Conservation (phyloP, 2,888 invertebrate species). For the Noctua janthe region DNA sequence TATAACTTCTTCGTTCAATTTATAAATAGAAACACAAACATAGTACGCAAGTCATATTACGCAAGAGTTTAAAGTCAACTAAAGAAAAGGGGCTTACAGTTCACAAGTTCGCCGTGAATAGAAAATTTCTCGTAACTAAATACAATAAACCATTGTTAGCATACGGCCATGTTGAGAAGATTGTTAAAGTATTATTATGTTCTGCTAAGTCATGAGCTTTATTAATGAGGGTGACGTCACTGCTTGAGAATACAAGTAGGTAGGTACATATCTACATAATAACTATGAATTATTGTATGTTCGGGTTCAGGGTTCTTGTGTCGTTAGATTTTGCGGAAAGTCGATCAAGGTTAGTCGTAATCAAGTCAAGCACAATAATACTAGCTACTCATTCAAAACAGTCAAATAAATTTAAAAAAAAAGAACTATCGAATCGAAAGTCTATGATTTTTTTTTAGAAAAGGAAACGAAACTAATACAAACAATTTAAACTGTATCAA, state of each 20-base stretch:
- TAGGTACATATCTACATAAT: background rate
- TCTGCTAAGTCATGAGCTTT: slow-evolving; percentile 45
- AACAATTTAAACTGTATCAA: background rate
- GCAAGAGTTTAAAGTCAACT: slow-evolving; percentile 13
- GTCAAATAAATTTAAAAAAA: background rate
- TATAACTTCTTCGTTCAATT: background rate
- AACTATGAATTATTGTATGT: slow-evolving; percentile 7
- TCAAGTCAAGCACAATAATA: background rate
- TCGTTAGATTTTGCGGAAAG: background rate
- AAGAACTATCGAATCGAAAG: background rate
- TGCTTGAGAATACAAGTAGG: background rate
- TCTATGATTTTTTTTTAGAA: background rate
- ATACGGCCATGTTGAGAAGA: slow-evolving; percentile 27
- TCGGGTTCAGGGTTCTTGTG: slow-evolving; percentile 7
- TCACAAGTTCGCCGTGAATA: slow-evolving; percentile 18
- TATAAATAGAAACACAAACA: slow-evolving; percentile 1
- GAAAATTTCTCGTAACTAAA: slow-evolving; percentile 33
- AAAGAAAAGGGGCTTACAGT: slow-evolving; percentile 14
- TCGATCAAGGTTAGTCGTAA: background rate
- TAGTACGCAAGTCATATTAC: slow-evolving; percentile 13
- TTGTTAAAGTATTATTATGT: slow-evolving; percentile 44
- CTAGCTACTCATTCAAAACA: background rate
- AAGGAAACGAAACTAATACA: background rate
- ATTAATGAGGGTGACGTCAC: slow-evolving; percentile 50
- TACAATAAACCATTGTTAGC: slow-evolving; percentile 34